Percentiles rank a stretch among this genome's conserved stretches.
phyloP scores from a whole-genome alignment of 2,888 invertebrate species.

The Lasius fuliginosus region DNA sequence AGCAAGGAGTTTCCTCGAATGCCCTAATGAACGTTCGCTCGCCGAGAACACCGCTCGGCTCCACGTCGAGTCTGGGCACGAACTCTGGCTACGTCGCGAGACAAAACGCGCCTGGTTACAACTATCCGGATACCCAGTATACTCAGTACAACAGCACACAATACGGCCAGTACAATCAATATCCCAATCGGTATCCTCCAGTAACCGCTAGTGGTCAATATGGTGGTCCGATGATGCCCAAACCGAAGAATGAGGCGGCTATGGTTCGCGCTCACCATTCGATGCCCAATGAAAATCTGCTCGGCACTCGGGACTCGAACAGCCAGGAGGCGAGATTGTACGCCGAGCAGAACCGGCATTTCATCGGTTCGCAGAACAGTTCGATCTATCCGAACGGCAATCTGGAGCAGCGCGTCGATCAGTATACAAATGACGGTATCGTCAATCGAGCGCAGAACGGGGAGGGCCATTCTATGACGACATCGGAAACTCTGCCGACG shows the following conservation, averaged over 20 bases:
- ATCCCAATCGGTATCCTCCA: constrained; percentile 61
- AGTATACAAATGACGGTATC: constrained; percentile 75
- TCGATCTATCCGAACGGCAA: constrained; percentile 76
- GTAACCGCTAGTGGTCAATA: constrained; percentile 69
- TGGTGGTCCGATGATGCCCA: constrained; percentile 52
- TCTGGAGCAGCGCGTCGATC: constrained; percentile 74
- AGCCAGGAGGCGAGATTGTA: constrained; percentile 65
- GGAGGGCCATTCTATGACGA: constrained; percentile 67
- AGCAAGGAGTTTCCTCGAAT: constrained; percentile 68
- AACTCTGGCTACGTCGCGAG: constrained; percentile 49
- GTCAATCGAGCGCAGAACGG: constrained; percentile 66
- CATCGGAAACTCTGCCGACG: constrained; percentile 64
- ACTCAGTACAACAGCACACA: constrained; percentile 57
- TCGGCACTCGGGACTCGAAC: constrained; percentile 53
- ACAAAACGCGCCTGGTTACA: constrained; percentile 74
- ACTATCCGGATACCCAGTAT: constrained; percentile 80
- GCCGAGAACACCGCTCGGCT: constrained; percentile 82
- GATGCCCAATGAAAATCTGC: constrained; percentile 22
- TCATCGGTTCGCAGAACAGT: constrained; percentile 71
- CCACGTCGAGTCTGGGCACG: constrained; percentile 80
- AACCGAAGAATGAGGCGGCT: constrained; percentile 74
- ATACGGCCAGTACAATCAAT: constrained; percentile 75
- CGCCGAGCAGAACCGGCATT: constrained; percentile 74
- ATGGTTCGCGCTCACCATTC: constrained; percentile 63
- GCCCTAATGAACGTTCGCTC: constrained; percentile 67